Evolutionary conservation across 2,888 invertebrate genomes (phyloP).

Genomic region (Platycheirus rosarum): DNA sequence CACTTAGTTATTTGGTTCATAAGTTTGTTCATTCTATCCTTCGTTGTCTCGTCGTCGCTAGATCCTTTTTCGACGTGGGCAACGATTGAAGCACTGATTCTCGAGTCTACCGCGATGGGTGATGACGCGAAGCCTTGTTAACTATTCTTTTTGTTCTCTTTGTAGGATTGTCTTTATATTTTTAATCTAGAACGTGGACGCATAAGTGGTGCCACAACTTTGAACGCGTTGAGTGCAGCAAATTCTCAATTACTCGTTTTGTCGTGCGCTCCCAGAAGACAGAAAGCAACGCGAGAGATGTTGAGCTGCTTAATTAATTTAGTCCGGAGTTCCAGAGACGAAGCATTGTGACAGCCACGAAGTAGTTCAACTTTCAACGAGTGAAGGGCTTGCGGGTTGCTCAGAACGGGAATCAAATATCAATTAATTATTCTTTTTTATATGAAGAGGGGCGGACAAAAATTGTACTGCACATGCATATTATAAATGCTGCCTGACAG

Average conservation of each 20-base stretch:
- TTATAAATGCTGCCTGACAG: slow-evolving; percentile 15
- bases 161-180: not conserved
- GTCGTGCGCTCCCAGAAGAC: slow-evolving; percentile 29
- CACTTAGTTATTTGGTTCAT: no score
- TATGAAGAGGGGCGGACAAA: slow-evolving; percentile 42
- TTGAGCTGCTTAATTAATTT: slow-evolving; percentile 65
- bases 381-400: slow-evolving; percentile 23
- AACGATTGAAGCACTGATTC: slow-evolving; percentile 50
- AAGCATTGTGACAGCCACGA: slow-evolving; percentile 39
- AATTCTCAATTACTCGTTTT: slow-evolving; percentile 52
- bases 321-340: slow-evolving; percentile 25
- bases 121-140: slow-evolving; percentile 62
- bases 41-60: no score
- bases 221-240: slow-evolving; percentile 27
- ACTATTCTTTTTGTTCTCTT: slow-evolving; percentile 8
- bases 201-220: slow-evolving; percentile 58
- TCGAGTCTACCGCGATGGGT: slow-evolving; percentile 18
- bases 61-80: slow-evolving; percentile 50
- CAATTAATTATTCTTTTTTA: slow-evolving; percentile 68
- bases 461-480: not conserved
- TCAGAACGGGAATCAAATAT: slow-evolving; percentile 67
- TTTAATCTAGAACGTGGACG: slow-evolving; percentile 44
- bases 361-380: slow-evolving; percentile 23
- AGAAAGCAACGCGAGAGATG: slow-evolving; percentile 43
- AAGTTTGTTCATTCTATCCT: slow-evolving; percentile 13